phyloP scores from a whole-genome alignment of 2,888 invertebrate genomes.

The Lasioglossum leucozonium region DNA sequence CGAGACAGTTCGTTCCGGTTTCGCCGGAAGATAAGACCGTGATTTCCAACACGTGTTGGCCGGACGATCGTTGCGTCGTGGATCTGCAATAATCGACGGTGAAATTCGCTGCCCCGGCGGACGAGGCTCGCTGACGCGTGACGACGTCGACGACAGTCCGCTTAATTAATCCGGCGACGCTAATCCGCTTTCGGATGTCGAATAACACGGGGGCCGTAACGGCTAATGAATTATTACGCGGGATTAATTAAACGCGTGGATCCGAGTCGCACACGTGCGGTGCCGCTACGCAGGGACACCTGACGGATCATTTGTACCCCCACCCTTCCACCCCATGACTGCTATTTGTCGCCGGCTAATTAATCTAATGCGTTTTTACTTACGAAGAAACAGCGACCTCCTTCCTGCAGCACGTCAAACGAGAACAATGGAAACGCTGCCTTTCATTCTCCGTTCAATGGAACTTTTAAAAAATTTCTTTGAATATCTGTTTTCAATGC shows the following conservation, averaged over 20 bases:
- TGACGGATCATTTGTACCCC: constrained; percentile 1
- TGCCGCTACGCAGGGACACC: too few relatives aligned
- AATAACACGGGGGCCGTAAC: background rate
- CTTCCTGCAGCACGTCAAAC: background rate
- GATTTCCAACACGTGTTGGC: background rate
- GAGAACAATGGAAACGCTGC: background rate
- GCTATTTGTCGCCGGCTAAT: constrained; percentile 10
- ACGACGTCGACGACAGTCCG: constrained; percentile 4
- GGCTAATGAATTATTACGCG: constrained; percentile 26
- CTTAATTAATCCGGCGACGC: constrained; percentile 12
- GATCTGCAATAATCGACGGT: background rate
- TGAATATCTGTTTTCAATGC: too few relatives aligned
- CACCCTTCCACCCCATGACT: background rate
- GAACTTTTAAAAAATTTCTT: too few relatives aligned
- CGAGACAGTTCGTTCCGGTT: background rate
- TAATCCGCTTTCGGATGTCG: background rate
- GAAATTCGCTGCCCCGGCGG: background rate
- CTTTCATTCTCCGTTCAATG: too few relatives aligned
- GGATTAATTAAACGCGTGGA: constrained; percentile 37
- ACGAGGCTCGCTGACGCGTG: background rate
- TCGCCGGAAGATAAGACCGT: background rate
- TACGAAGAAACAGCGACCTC: background rate
- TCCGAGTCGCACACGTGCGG: background rate
- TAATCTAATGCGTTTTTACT: background rate
- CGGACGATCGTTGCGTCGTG: background rate